A percentile compares a stretch with the other conserved stretches of the same genome.
These are phyloP conservation scores for Anodontia alba DNA, from an alignment of 2,888 invertebrate genomes.

Conservation along the genomic window DNA sequence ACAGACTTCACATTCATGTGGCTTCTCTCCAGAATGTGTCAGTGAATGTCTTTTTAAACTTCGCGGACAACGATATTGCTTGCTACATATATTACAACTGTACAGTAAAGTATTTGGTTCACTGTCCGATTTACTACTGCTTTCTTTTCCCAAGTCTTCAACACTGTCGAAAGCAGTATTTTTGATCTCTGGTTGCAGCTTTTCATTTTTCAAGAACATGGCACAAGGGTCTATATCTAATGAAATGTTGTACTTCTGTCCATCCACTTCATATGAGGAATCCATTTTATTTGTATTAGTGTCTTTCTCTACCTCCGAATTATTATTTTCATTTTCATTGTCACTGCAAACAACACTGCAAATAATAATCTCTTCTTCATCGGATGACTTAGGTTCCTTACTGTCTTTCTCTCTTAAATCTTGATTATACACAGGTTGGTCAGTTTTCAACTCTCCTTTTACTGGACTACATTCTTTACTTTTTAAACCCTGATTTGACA, in stretches of 20 bases:
- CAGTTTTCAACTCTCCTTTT: too few species aligned
- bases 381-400: too few species aligned
- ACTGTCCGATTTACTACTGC: neutral
- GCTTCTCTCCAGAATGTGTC: neutral
- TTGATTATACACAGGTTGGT: too few species aligned
- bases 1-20: neutral
- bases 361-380: too few species aligned
- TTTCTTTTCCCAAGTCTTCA: too few species aligned
- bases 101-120: neutral
- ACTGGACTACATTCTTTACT: too few species aligned
- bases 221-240: neutral
- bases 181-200: neutral
- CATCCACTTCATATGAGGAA: neutral
- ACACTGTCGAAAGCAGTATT: too few species aligned
- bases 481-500: too few species aligned
- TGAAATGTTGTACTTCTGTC: neutral
- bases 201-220: neutral
- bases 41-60: neutral
- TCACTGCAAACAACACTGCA: too few species aligned
- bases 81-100: neutral
- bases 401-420: too few species aligned
- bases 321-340: neutral
- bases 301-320: neutral
- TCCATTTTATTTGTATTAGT: neutral
- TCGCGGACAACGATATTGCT: neutral